Base-by-base conservation (phyloP, 2,888 invertebrate genomes). In the Alviniconcha strummeri region DNA sequence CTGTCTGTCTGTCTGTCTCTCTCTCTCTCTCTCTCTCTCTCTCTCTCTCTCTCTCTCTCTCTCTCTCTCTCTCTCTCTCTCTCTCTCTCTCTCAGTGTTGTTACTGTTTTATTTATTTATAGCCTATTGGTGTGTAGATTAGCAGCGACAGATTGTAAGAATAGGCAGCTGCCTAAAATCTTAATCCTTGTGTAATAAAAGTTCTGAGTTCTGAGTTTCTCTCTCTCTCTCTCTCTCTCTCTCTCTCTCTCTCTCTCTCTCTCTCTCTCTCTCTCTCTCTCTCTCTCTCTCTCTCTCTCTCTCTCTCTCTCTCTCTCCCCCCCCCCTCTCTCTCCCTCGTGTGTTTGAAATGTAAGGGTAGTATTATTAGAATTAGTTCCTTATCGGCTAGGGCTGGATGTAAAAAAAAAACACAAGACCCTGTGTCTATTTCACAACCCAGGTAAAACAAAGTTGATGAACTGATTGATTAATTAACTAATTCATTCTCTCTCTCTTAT, bases 11-110 rank as follows among this genome's bases (percentile, higher is more conserved):
- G n/a, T 78, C 78, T 78, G 3, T 78, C 75, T 75, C 75, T 75
- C 75, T 75, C 75, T 75, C 75, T 75, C 75, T 75, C 75, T 75
- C 75, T 36, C 75, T 75, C 75, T 75, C 75, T 75, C 64, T 56
- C 56, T 55, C 77, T 56, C 77, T 77, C 75, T 75, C 13, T 52
- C 52, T 52, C 52, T 75, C 75, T 54, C 54, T 76, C 7, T 52
- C 52, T 8, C 9, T 76, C 17, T 4, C 64, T 64, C 64, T 64
- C 64, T 64, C 64, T 64, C 15, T 64, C 64, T 8, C 9, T 76
- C 17, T 4, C 64, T 64, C 64, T 64, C 64, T 64, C 64, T 64
- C 15, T 64, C 64, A 13, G 4, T 64, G 11, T 64, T 64, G 9
- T 15, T 36, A 36, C 36, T 36, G 36, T 36, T 36, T 0, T 36